phyloP scores from a whole-genome alignment of 2,888 invertebrate species.

The Conops quadrifasciatus region DNA sequence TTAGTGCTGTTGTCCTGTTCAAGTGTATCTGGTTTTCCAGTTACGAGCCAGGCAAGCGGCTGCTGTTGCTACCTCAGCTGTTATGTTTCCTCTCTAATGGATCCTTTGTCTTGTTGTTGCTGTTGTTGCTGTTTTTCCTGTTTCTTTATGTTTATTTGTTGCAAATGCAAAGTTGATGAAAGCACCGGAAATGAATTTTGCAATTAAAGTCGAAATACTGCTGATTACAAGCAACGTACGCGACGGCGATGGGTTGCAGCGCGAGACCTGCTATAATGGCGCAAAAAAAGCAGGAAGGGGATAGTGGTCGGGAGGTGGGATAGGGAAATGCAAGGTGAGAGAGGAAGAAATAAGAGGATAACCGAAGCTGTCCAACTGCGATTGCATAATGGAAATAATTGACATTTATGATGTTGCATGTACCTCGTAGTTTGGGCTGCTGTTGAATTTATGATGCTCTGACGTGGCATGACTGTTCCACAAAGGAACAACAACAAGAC shows the following conservation, averaged over 20 bases:
- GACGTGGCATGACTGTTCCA: neutral
- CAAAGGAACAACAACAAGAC: too few relatives aligned
- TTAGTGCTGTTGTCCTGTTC: neutral
- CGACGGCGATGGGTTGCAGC: too few relatives aligned
- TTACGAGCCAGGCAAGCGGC: neutral
- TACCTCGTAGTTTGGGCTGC: neutral
- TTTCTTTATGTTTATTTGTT: neutral
- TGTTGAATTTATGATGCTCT: neutral
- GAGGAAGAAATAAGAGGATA: neutral
- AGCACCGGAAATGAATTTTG: conserved; percentile 29
- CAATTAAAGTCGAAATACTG: conserved; percentile 26
- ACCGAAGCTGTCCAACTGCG: neutral
- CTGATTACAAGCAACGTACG: conserved; percentile 6
- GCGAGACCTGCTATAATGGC: neutral
- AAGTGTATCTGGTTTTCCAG: neutral
- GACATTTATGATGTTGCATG: conserved; percentile 22
- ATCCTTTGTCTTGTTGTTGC: conserved; percentile 2
- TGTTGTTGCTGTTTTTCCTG: neutral
- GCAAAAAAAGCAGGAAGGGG: too few relatives aligned
- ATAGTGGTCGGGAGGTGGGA: neutral
- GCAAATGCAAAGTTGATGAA: conserved; percentile 23
- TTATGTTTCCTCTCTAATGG: conserved; percentile 13
- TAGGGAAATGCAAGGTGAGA: neutral
- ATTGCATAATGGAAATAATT: conserved; percentile 11
- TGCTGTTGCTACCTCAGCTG: neutral